phyloP scores from a whole-genome alignment of 2,797 vertebrate species.

The Megalops cyprinoides region DNA sequence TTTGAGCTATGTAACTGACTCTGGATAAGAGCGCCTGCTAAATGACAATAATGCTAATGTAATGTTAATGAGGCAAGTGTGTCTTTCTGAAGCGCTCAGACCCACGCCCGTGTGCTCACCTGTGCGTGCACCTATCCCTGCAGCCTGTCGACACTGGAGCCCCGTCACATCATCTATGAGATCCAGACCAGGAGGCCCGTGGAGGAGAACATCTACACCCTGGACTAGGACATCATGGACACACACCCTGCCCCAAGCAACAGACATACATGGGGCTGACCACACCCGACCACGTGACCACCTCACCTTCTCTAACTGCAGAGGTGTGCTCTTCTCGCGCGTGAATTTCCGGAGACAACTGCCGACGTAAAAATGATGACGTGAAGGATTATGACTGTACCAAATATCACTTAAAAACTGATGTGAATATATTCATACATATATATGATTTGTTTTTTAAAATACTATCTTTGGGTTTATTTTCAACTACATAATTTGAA shows the following conservation, averaged over 20 bases:
- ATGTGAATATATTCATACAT: neutral
- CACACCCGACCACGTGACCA: no score
- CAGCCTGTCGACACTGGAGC: conserved; percentile 72
- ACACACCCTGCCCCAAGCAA: neutral
- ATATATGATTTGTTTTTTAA: neutral
- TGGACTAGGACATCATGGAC: conserved; percentile 58
- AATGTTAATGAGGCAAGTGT: neutral
- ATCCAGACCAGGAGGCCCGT: conserved; percentile 73
- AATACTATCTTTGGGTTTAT: neutral
- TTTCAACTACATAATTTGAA: neutral
- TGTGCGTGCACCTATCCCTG: conserved; percentile 11
- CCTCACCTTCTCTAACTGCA: neutral
- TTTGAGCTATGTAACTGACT: no score
- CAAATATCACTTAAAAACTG: neutral
- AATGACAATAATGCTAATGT: conserved; percentile 2
- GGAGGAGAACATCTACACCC: conserved; percentile 76
- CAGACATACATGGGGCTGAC: neutral
- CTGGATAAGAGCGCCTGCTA: no score
- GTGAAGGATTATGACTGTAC: neutral
- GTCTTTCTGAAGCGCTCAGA: no score
- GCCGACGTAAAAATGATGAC: neutral
- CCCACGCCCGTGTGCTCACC: neutral
- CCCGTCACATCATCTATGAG: conserved; percentile 76
- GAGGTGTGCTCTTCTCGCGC: no score
- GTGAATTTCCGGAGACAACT: neutral